Conservation (phyloP, 2,113 vertebrate species). For the Gracilinanus agilis region DNA sequence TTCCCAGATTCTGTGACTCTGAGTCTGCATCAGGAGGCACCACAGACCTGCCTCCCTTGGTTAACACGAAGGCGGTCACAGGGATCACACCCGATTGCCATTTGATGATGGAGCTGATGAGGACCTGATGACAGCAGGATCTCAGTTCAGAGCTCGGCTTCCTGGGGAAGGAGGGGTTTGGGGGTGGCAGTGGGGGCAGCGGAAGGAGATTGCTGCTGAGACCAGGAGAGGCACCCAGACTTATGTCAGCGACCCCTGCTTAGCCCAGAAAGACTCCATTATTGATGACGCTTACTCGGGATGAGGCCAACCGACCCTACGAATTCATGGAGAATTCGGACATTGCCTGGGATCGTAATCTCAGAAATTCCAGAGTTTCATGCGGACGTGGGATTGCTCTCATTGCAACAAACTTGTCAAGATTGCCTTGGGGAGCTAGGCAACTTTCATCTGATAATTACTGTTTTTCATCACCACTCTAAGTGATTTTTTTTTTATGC, state of each 20-base stretch:
- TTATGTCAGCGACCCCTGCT: not conserved
- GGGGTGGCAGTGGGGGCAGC: not conserved
- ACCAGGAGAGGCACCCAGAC: not conserved
- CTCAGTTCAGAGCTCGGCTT: not conserved
- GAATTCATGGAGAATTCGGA: not conserved
- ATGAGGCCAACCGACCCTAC: not conserved
- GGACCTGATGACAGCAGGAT: not conserved
- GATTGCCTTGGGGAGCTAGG: not conserved
- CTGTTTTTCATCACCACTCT: not conserved
- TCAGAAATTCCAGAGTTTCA: not conserved
- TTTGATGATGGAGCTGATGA: not conserved
- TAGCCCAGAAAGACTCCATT: not conserved
- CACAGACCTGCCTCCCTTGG: not conserved
- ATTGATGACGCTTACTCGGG: not conserved
- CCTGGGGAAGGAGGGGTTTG: not conserved
- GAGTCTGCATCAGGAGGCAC: not conserved
- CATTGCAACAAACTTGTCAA: not conserved
- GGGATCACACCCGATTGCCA: not conserved
- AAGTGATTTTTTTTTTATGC: not conserved
- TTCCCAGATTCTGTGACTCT: not conserved
- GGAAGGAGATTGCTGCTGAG: not conserved
- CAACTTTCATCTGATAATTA: slow-evolving; percentile 2
- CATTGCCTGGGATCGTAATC: not conserved
- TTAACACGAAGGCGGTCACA: not conserved
- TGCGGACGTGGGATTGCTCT: not conserved